Evolutionary conservation across 2,797 vertebrate species (phyloP), one percentile per base, ranked within the genome.

Genomic region (Dallia pectoralis): DNA sequence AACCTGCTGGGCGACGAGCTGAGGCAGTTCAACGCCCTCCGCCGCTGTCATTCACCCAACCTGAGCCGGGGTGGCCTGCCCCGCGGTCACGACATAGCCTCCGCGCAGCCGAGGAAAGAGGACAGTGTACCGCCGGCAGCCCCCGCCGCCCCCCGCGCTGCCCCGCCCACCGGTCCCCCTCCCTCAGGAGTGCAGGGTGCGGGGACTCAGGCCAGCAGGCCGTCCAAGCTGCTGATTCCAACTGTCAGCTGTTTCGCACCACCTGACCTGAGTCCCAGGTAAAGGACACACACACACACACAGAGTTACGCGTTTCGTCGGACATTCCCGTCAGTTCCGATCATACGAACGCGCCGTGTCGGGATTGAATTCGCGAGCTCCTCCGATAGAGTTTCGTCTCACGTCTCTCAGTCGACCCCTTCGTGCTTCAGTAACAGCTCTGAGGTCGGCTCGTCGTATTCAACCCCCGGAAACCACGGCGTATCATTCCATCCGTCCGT

Each of bases 211-310:
- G n/a, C 29, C 29, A 7, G 78, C 40, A 97, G 93, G 72, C 94
- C 94, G 2, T 84, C 93, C 56, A 95, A 94, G 82, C 93, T 98
- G 74, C 94, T 96, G 64, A 96, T 98, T 78, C 95, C 95, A 2
- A 93, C 94, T 1, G 85, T 97, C 86, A 93, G 91, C 67, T 88
- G 93, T 61, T 90, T 73, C 4, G 94, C 89, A 16, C 93, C 96
- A 7, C 94, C 94, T 0, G 95, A 98, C 71, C 95, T 98, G 69
- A 98, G 97, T 80, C 96, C 97, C 75, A 95, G 97, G 97, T 99
- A 61, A 5, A 62, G n/a, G 30, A 40, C 27, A 63, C 16, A 33
- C 1, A 70, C 44, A 48, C 18, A 69, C 8, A 53, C 51, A 53
- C 48, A 51, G 48, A 53, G 19, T 18, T 19, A 18, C 49, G 11